These are phyloP conservation scores for Chaetorhynchus papuensis DNA, from an alignment of 2,113 vertebrate species.

Conservation along the genomic window DNA sequence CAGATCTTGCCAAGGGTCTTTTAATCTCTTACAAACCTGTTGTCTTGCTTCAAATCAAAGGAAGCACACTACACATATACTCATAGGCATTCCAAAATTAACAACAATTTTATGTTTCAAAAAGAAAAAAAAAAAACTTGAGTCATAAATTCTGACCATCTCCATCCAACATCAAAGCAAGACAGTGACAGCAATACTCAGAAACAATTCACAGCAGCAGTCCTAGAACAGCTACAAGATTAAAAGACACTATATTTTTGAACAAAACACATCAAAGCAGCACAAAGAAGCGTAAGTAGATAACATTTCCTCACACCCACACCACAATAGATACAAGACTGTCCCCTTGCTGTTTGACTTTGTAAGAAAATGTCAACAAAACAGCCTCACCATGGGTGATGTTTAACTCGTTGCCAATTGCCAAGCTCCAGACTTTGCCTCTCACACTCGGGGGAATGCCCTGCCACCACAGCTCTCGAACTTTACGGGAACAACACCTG, in stretches of 20 bases:
- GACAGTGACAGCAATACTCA: not conserved
- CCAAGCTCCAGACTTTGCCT: slow-evolving; percentile 90
- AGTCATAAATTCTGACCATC: not conserved
- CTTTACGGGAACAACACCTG: slow-evolving; percentile 85
- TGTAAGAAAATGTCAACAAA: not conserved
- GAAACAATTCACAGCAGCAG: not conserved
- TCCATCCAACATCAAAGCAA: not conserved
- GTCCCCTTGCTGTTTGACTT: not conserved
- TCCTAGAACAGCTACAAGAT: not conserved
- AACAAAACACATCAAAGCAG: not conserved
- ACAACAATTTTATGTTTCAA: not conserved
- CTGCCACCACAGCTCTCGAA: slow-evolving; percentile 92
- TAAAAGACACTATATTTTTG: not conserved
- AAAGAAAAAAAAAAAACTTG: not conserved
- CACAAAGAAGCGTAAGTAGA: not conserved
- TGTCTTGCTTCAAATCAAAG: not conserved
- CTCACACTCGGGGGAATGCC: slow-evolving; percentile 89
- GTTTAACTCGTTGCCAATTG: slow-evolving; percentile 90
- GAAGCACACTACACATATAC: not conserved
- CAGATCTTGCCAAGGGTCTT: not conserved
- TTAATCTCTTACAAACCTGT: not conserved
- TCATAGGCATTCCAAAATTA: not conserved
- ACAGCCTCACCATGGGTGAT: slow-evolving; percentile 85
- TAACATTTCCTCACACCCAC: not conserved
- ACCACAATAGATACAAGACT: not conserved